Evolutionary conservation across 2,113 vertebrate genomes (phyloP).

Genomic region (Raja brachyura): DNA sequence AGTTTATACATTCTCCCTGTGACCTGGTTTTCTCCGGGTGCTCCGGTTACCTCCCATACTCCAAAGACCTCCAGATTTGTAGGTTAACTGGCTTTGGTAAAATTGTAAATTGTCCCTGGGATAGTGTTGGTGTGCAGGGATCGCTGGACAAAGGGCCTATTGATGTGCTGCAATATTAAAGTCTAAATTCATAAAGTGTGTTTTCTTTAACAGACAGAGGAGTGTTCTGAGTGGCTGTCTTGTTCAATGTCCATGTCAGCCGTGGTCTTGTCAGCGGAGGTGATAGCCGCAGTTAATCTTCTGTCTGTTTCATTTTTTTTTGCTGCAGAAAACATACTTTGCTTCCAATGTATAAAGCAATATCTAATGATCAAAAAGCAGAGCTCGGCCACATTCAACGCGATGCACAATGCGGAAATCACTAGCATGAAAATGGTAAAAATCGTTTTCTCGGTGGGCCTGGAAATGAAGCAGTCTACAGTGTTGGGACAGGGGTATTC

Average conservation of each 20-base stretch:
- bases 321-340: neutral
- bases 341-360: neutral
- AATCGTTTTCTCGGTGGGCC: constrained; percentile 72
- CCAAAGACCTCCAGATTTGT: no score
- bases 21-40: no score
- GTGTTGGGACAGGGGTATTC: constrained; percentile 63
- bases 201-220: neutral
- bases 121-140: no score
- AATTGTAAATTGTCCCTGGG: no score
- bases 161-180: no score
- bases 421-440: constrained; percentile 73
- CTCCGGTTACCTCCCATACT: no score
- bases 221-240: neutral
- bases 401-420: constrained; percentile 59
- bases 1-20: no score
- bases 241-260: neutral
- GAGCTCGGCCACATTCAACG: constrained; percentile 59
- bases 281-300: no score
- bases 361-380: constrained; percentile 55
- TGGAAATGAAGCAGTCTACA: constrained; percentile 72
- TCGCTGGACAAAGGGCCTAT: no score
- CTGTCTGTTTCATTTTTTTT: neutral
- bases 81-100: no score
- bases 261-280: neutral
- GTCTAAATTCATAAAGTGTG: neutral